Evolutionary conservation across 1,140 invertebrate genomes (phyloP), one percentile per base, ranked within the genome.

Genomic region (Tetramorium simillimum): DNA sequence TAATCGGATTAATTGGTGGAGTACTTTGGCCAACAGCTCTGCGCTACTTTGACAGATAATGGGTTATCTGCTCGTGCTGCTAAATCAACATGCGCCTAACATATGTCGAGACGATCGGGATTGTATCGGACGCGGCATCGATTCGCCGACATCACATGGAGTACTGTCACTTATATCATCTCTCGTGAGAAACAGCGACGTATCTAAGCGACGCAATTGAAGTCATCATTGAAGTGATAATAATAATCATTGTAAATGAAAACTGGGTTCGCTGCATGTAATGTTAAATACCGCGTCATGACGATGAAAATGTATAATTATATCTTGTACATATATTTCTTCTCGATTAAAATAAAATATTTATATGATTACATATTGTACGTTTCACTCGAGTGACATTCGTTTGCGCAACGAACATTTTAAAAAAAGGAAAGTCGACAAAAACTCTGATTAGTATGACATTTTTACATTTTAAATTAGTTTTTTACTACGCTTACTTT

Each of bases 31-130:
- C 51, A 85, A 12, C 10, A 6, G 43, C 62, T n/a, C 24, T 80
- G 65, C 63, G 40, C 46, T 81, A 86, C 46, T 89, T 86, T 86
- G 88, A 40, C 58, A 73, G 40, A 89, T 85, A 76, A 86, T 77
- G 56, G 56, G 51, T 76, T 86, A 76, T 77, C 53, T 49, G 69
- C 70, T 77, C 65, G 75, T 58, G 62, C 62, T 82, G 65, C 62
- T 89, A 76, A 86, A 82, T 86, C 84, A 89, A 86, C 69, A 58
- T 24, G 37, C 21, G 43, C 18, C 28, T 76, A 40, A 86, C 40
- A 21, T 86, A 77, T 21, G 46, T 37, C 14, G 58, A 46, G 62
- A 24, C n/a, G 76, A 89, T 89, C 21, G 58, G 49, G 37, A 89
- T 89, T 81, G 46, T 58, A 77, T 89, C 86, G 76, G 65, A 49